Percentiles rank a stretch among this genome's conserved stretches.
These are phyloP conservation scores for Tetranychus urticae DNA, from an alignment of 1,140 invertebrate genomes.

Conservation along the genomic window DNA sequence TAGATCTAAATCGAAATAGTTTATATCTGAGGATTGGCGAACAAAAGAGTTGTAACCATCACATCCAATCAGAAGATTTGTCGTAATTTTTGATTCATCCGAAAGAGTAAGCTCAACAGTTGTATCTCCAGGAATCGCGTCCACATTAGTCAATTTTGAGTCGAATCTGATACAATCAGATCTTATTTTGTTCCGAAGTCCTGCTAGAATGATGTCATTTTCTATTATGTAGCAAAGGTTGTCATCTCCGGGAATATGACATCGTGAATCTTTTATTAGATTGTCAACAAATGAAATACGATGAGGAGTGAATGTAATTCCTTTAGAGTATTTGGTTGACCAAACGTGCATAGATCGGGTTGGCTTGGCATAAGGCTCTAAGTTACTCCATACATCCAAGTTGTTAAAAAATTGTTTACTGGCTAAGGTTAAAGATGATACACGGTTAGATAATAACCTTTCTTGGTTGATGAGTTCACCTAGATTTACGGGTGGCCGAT, in stretches of 20 bases:
- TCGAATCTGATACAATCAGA: neutral
- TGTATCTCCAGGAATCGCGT: neutral
- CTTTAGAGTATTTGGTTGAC: slow-evolving; percentile 2
- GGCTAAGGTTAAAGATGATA: slow-evolving; percentile 6
- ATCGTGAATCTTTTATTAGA: neutral
- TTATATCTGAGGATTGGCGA: slow-evolving; percentile 1
- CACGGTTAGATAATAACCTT: slow-evolving; percentile 7
- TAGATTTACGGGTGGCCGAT: neutral
- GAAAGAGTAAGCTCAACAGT: neutral
- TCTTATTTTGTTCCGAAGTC: neutral
- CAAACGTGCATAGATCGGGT: slow-evolving; percentile 7
- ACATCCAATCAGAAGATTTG: slow-evolving; percentile 7
- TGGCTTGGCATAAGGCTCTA: slow-evolving; percentile 3
- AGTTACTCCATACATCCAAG: slow-evolving; percentile 4
- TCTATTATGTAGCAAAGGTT: slow-evolving; percentile 8
- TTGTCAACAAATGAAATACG: neutral
- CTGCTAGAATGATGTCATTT: slow-evolving; percentile 3
- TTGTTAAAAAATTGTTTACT: slow-evolving; percentile 7
- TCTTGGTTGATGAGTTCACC: neutral
- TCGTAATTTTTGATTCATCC: neutral
- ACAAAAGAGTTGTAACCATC: slow-evolving; percentile 10
- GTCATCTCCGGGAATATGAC: neutral
- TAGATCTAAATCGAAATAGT: slow-evolving; percentile 5
- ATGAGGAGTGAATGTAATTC: slow-evolving; percentile 1
- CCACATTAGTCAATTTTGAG: neutral